Percentiles rank a stretch among this genome's conserved stretches.
Conservation (phyloP, 2,113 vertebrate species). For the Meriones unguiculatus region DNA sequence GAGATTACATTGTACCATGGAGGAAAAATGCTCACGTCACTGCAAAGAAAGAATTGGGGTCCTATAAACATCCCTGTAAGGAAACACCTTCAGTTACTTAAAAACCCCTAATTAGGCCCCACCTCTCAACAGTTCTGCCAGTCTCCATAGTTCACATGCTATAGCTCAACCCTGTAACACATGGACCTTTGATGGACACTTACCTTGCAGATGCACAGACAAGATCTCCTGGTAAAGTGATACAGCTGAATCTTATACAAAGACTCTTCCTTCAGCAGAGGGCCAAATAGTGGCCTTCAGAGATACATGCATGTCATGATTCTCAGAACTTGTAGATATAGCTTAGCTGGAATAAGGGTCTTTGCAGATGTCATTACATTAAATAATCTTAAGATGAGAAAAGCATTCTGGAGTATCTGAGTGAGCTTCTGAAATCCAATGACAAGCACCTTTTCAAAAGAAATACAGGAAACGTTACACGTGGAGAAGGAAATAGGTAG, state of each 20-base stretch:
- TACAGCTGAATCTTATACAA: not conserved
- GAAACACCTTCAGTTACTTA: not conserved
- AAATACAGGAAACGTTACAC: not conserved
- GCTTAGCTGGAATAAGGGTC: not conserved
- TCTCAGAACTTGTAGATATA: not conserved
- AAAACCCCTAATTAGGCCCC: fast-evolving
- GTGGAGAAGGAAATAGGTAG: not conserved
- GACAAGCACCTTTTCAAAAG: not conserved
- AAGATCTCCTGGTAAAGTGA: not conserved
- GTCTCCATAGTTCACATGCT: not conserved
- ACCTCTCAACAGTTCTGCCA: not conserved
- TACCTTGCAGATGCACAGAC: not conserved
- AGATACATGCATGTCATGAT: not conserved
- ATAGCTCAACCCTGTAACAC: not conserved
- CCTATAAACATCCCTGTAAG: no score
- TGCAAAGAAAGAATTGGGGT: not conserved
- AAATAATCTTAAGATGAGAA: not conserved
- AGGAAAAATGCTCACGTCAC: no score
- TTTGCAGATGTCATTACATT: not conserved
- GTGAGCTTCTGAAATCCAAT: not conserved
- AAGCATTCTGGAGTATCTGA: not conserved
- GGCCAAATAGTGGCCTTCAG: not conserved
- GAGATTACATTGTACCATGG: fast-evolving
- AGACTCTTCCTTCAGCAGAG: not conserved
- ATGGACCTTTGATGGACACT: not conserved